These are phyloP conservation scores for Semotilus atromaculatus DNA, from an alignment of 2,797 vertebrate genomes.

Conservation along the genomic window DNA sequence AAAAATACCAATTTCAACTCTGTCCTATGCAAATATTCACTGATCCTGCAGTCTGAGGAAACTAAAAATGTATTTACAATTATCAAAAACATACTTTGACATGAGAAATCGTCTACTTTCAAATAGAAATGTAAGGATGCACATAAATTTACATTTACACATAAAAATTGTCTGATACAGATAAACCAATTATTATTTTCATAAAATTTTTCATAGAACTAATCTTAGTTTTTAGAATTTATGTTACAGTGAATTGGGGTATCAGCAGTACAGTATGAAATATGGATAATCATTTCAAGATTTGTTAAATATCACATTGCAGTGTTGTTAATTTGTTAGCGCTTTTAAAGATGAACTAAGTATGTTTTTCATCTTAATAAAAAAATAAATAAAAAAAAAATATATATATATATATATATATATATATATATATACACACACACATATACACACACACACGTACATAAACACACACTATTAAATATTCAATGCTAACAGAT, in stretches of 20 bases:
- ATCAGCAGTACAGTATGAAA: not conserved
- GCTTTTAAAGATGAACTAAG: not conserved
- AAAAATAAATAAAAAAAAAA: not conserved
- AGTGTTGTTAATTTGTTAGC: not conserved
- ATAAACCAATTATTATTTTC: not conserved
- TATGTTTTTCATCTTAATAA: not conserved
- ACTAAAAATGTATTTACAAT: too few species aligned
- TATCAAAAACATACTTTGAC: not conserved
- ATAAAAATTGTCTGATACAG: not conserved
- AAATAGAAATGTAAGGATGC: not conserved
- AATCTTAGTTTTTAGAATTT: not conserved
- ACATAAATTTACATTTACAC: too few species aligned
- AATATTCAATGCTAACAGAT: not conserved
- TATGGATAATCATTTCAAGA: not conserved
- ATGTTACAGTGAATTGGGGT: not conserved
- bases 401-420: too few species aligned
- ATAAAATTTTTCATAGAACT: not conserved
- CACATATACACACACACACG: too few species aligned
- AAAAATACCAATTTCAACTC: not conserved
- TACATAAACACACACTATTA: not conserved
- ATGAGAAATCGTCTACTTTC: not conserved
- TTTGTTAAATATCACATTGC: not conserved
- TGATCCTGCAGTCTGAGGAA: not conserved
- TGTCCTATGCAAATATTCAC: not conserved
- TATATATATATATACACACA: too few species aligned